Evolutionary conservation across 2,113 vertebrate genomes (phyloP).

Genomic region (Chamaetylas fuelleborni): DNA sequence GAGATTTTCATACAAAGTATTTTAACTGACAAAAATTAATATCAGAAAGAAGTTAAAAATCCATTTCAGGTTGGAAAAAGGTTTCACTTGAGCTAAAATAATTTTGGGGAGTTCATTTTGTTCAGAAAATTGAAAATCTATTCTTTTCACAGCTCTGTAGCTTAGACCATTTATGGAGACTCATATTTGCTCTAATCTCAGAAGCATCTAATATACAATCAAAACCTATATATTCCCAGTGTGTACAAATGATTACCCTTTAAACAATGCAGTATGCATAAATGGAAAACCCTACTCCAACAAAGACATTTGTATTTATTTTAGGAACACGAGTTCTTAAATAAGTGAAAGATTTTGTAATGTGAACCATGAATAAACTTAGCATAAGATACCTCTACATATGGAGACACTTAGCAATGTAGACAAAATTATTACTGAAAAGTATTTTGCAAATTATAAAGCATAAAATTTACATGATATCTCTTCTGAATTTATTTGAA

Average conservation of each 20-base stretch:
- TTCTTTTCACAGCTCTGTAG: slow-evolving; percentile 5
- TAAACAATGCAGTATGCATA: slow-evolving; percentile 26
- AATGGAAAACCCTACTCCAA: background rate
- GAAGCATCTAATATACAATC: slow-evolving; percentile 2
- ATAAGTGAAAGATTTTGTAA: background rate
- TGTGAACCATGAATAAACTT: background rate
- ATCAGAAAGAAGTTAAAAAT: background rate
- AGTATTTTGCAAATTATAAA: background rate
- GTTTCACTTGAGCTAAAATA: slow-evolving; percentile 24
- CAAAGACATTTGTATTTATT: background rate
- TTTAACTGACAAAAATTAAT: slow-evolving; percentile 37
- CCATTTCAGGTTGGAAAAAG: slow-evolving; percentile 23
- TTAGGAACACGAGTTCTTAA: background rate
- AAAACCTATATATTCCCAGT: background rate
- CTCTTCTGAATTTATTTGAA: background rate
- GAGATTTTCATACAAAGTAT: background rate
- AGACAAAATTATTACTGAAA: background rate
- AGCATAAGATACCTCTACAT: background rate
- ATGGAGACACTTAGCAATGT: background rate
- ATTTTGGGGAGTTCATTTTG: background rate
- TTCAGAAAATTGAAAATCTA: slow-evolving; percentile 41
- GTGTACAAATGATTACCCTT: slow-evolving; percentile 1
- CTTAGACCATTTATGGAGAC: background rate
- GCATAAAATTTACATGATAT: background rate
- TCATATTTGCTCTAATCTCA: slow-evolving; percentile 5